These are phyloP conservation scores for Apotomis turbidana DNA, from an alignment of 2,888 invertebrate genomes.

Conservation along the genomic window DNA sequence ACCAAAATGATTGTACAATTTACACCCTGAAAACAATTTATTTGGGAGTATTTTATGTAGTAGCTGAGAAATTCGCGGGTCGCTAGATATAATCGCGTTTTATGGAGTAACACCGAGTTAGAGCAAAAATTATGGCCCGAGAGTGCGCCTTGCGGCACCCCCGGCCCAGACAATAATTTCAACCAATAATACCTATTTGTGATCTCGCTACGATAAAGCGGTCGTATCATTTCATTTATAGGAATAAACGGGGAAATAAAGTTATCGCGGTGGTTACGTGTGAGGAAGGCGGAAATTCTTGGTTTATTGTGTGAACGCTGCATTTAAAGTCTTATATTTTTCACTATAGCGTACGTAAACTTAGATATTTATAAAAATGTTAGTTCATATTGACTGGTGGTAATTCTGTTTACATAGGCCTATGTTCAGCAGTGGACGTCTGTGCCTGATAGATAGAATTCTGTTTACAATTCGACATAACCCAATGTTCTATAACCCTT, in stretches of 20 bases:
- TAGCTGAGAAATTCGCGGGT: conserved; percentile 74
- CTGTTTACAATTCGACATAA: too few relatives aligned
- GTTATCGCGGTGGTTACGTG: conserved; percentile 16
- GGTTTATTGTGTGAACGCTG: neutral
- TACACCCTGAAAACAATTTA: conserved; percentile 75
- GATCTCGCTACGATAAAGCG: conserved; percentile 68
- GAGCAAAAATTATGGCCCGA: conserved; percentile 79
- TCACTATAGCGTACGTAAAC: neutral
- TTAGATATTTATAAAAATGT: too few relatives aligned
- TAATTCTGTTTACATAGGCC: too few relatives aligned
- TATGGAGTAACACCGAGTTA: conserved; percentile 82
- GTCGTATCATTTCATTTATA: conserved; percentile 66
- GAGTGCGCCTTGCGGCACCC: conserved; percentile 77
- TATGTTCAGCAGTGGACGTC: too few relatives aligned
- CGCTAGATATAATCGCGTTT: conserved; percentile 81
- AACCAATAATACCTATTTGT: conserved; percentile 77
- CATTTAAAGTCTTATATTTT: neutral
- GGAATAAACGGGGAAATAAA: conserved; percentile 47
- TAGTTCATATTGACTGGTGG: too few relatives aligned
- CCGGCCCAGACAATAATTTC: conserved; percentile 71
- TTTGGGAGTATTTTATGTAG: conserved; percentile 72
- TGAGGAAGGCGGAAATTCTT: neutral
- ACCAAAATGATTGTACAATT: conserved; percentile 64
- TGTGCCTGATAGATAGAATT: too few relatives aligned
- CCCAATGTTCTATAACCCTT: too few relatives aligned